A percentile compares a stretch with the other conserved stretches of the same genome.
phyloP scores from a whole-genome alignment of 2,888 invertebrate species.

The Lochmaea crataegi region DNA sequence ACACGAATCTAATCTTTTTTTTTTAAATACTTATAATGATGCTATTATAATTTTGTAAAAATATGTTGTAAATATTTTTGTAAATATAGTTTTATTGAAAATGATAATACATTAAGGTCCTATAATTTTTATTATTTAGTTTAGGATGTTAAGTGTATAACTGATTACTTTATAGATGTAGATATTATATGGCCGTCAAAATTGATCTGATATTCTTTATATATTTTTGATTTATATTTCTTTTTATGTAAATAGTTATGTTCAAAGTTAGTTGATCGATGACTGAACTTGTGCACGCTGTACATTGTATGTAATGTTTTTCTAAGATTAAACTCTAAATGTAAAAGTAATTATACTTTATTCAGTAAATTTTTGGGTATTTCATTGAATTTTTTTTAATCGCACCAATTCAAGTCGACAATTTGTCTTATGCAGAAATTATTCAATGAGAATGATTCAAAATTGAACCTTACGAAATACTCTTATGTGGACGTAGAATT shows the following conservation, averaged over 20 bases:
- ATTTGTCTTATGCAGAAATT: too few species aligned
- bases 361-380: constrained; percentile 15
- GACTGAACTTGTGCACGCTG: background rate
- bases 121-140: background rate
- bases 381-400: background rate
- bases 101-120: background rate
- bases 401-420: too few species aligned
- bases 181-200: constrained; percentile 10
- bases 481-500: too few species aligned
- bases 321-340: constrained; percentile 6
- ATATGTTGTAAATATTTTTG: background rate
- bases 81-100: background rate
- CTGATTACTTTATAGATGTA: constrained; percentile 4
- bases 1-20: too few species aligned
- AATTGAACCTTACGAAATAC: too few species aligned
- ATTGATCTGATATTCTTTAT: constrained; percentile 36
- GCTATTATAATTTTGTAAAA: background rate
- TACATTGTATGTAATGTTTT: background rate
- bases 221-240: constrained; percentile 28
- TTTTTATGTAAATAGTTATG: constrained; percentile 31
- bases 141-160: background rate
- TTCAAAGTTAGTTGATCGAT: constrained; percentile 13
- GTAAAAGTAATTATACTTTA: constrained; percentile 5
- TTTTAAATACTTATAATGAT: too few species aligned
- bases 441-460: too few species aligned